Percentiles rank a stretch among this genome's conserved stretches.
Evolutionary conservation across 2,888 invertebrate species (phyloP).

Genomic region (Hemithea aestivaria): DNA sequence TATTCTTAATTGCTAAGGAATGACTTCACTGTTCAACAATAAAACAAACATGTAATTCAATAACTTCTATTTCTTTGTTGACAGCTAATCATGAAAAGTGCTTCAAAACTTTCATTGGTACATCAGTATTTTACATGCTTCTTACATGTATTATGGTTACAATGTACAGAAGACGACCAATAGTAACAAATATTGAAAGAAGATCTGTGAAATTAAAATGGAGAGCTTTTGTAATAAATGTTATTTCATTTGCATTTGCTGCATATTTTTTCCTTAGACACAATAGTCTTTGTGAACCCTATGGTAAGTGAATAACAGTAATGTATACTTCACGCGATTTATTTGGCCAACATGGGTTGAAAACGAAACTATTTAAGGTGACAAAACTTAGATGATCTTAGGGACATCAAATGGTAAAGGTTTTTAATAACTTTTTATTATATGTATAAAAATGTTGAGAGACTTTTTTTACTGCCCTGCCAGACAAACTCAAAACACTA

Average conservation of each 20-base stretch:
- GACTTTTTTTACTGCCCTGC: too few relatives aligned
- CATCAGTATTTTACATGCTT: constrained; percentile 93
- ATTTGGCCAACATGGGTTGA: too few relatives aligned
- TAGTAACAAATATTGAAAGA: constrained; percentile 77
- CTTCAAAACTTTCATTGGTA: constrained; percentile 92
- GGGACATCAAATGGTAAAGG: too few relatives aligned
- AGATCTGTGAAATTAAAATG: constrained; percentile 88
- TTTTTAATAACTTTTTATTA: too few relatives aligned
- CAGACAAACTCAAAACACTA: too few relatives aligned
- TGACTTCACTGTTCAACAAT: too few relatives aligned
- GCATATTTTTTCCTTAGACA: constrained; percentile 95
- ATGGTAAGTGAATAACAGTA: constrained; percentile 82
- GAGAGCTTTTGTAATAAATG: constrained; percentile 85
- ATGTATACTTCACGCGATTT: too few relatives aligned
- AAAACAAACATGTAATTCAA: too few relatives aligned
- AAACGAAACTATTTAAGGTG: too few relatives aligned
- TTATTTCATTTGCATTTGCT: constrained; percentile 86
- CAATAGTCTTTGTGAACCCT: constrained; percentile 94
- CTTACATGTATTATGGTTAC: constrained; percentile 86
- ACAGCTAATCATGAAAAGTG: constrained; percentile 91
- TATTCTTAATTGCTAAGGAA: too few relatives aligned
- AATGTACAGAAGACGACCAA: constrained; percentile 80
- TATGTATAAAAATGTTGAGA: too few relatives aligned
- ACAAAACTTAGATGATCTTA: too few relatives aligned
- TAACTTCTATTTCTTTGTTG: constrained; percentile 44